These are phyloP conservation scores for Geococcyx californianus DNA, from an alignment of 2,113 vertebrate genomes.

Conservation along the genomic window DNA sequence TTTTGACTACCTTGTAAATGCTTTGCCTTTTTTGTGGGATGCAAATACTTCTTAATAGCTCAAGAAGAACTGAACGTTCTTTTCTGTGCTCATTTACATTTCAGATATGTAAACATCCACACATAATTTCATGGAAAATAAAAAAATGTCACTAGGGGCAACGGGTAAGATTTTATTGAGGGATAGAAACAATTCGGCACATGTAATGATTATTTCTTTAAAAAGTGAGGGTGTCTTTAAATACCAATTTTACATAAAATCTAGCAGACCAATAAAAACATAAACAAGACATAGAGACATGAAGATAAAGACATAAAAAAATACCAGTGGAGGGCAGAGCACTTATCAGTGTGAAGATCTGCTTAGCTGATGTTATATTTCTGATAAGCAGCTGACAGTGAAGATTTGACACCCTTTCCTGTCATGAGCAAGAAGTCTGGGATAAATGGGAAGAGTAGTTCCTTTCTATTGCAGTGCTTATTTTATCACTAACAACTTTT, in stretches of 20 bases:
- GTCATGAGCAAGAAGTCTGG: neutral
- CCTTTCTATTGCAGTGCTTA: neutral
- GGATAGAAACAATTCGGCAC: neutral
- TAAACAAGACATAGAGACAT: too few species aligned
- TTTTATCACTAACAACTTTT: neutral
- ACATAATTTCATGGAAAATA: neutral
- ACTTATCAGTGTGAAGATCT: neutral
- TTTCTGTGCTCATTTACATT: neutral
- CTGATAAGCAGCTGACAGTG: neutral
- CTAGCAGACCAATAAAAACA: neutral
- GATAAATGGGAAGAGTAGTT: neutral
- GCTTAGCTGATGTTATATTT: neutral
- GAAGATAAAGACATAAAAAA: neutral
- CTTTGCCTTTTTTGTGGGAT: neutral
- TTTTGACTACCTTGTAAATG: neutral
- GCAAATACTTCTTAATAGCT: neutral
- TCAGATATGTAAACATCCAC: neutral
- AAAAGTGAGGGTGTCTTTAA: neutral
- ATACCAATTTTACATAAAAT: neutral
- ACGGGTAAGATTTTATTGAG: neutral
- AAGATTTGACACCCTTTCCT: neutral
- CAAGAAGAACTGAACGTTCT: neutral
- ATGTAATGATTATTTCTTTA: neutral
- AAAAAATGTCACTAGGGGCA: neutral
- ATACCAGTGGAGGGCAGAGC: neutral